These are phyloP conservation scores for Reinhardtius hippoglossoides DNA, from an alignment of 2,113 vertebrate genomes.

Conservation along the genomic window DNA sequence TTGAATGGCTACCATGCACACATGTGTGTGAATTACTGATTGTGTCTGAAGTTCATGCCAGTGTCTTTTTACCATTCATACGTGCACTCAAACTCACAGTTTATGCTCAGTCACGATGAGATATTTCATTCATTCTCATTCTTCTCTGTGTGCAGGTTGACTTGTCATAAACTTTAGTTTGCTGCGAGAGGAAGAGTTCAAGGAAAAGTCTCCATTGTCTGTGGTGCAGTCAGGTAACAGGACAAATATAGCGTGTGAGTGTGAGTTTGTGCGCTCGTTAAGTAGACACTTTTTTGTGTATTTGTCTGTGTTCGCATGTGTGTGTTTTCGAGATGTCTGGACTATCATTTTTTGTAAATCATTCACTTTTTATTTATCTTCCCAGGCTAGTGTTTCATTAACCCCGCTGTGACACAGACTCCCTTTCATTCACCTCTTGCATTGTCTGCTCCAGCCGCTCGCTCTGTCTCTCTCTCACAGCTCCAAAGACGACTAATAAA, in stretches of 20 bases:
- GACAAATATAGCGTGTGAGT: conserved; percentile 11
- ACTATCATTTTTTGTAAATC: conserved; percentile 56
- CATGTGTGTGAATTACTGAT: not conserved
- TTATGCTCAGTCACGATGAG: not conserved
- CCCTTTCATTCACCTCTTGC: conserved; percentile 61
- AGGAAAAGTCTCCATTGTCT: conserved; percentile 24
- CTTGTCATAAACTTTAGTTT: conserved; percentile 26
- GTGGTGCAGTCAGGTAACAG: conserved; percentile 20
- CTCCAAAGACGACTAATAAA: conserved; percentile 70
- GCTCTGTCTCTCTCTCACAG: conserved; percentile 35
- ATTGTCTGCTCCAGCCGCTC: conserved; percentile 64
- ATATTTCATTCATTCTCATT: not conserved
- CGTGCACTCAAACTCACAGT: not conserved
- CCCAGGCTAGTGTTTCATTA: conserved; percentile 76
- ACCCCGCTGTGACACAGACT: conserved; percentile 69
- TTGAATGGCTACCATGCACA: not conserved
- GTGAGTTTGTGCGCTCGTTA: conserved; percentile 2
- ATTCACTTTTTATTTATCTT: conserved; percentile 77
- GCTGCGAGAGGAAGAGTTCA: conserved; percentile 25
- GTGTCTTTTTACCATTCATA: conserved; percentile 1
- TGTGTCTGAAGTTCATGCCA: not conserved
- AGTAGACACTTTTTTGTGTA: conserved; percentile 24
- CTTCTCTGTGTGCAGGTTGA: conserved; percentile 13
- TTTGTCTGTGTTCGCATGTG: conserved; percentile 5
- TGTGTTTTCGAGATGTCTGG: conserved; percentile 46